Percentiles rank a stretch among this genome's conserved stretches.
Conservation (phyloP, 2,113 vertebrate genomes). For the Psophia crepitans region DNA sequence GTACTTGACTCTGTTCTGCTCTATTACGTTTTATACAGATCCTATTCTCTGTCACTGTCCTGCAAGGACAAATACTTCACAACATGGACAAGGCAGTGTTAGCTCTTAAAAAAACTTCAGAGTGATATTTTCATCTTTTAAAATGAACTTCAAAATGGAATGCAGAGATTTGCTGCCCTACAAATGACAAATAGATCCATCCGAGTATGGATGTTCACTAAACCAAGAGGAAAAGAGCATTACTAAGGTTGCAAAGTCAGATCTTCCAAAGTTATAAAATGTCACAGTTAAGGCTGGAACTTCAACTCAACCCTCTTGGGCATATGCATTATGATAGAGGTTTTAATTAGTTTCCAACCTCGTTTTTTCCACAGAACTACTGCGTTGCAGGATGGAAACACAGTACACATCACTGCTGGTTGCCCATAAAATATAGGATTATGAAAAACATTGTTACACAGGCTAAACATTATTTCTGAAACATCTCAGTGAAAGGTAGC, state of each 20-base stretch:
- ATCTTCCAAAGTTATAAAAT: neutral
- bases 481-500: neutral
- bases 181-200: neutral
- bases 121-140: neutral
- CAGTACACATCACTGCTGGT: neutral
- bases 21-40: neutral
- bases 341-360: neutral
- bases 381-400: neutral
- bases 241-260: neutral
- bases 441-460: neutral
- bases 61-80: neutral
- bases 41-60: neutral
- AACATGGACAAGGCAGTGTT: neutral
- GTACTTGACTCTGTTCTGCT: neutral
- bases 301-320: neutral
- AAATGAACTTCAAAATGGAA: neutral
- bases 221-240: neutral
- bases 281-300: neutral
- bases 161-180: neutral
- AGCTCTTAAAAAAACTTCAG: neutral
- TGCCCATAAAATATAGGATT: neutral
- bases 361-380: neutral
- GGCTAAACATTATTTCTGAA: neutral
- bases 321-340: neutral
- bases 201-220: neutral